A percentile compares a stretch with the other conserved stretches of the same genome.
These are phyloP conservation scores for Ptychodera flava DNA, from an alignment of 35 echinoderm and acorn worm genomes.

Conservation along the genomic window DNA sequence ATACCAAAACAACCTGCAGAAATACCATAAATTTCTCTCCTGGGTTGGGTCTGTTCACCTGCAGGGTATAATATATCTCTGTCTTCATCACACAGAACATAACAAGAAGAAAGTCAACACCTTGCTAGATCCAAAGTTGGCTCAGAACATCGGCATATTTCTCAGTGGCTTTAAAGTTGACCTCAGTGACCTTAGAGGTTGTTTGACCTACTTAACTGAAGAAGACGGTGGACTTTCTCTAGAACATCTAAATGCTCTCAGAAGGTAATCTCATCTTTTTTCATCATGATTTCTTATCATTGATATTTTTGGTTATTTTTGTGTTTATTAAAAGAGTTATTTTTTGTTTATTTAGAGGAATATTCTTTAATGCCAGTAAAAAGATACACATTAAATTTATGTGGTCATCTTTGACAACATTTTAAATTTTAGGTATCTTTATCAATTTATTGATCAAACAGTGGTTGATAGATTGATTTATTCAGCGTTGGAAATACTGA, in stretches of 20 bases:
- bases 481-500: too few relatives aligned
- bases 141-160: slow-evolving; percentile 97
- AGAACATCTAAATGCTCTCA: slow-evolving; percentile 79
- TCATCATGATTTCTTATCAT: neutral
- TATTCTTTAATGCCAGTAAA: too few relatives aligned
- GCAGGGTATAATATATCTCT: too few relatives aligned
- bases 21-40: too few relatives aligned
- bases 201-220: slow-evolving; percentile 71
- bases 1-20: too few relatives aligned
- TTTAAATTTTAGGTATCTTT: too few relatives aligned
- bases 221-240: slow-evolving; percentile 71
- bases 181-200: slow-evolving; percentile 64
- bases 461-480: too few relatives aligned
- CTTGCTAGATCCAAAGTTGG: slow-evolving; percentile 90
- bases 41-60: too few relatives aligned
- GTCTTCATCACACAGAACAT: slow-evolving; percentile 30
- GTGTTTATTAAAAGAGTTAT: neutral
- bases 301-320: neutral
- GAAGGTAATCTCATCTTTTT: slow-evolving; percentile 44
- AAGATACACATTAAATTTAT: too few relatives aligned
- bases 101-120: slow-evolving; percentile 84
- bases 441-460: too few relatives aligned
- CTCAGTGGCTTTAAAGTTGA: slow-evolving; percentile 99
- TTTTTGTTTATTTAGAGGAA: neutral
- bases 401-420: too few relatives aligned